Base-by-base conservation (phyloP, 2,888 invertebrate genomes). In the Andrena marginata region DNA sequence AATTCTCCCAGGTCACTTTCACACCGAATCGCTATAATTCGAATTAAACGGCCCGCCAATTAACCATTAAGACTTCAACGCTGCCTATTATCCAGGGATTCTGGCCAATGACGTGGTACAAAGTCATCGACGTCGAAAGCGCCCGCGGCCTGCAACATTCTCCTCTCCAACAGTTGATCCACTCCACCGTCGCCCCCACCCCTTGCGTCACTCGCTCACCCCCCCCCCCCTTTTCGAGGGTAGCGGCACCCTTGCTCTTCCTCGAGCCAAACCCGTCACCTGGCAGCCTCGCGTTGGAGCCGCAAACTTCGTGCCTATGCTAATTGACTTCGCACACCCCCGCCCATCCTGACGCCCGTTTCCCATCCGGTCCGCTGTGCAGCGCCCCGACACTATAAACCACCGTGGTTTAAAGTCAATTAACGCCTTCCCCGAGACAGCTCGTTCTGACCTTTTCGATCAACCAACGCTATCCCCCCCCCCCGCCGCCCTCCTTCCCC, bases 301-400 rank as follows among this genome's bases (percentile, higher is more conserved):
- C 71, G 85, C 84, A 85, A 87, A 87, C 87, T 85, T 87, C 76
- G 82, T 85, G 80, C 87, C 86, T 80, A 80, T 81, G 87, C 83
- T 87, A 87, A 87, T 87, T 87, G 86, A 86, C 87, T 87, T 83
- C 80, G 85, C 84, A 78, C 80, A 80, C 82, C 72, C 48, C 35
- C 23, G 29, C 60, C 54, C 70, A 56, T 63, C 74, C 64, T 71
- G 59, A 16, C 63, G 51, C 74, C 35, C n/a, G 6, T 8, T 60
- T 26, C 67, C 71, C 63, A 29, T 23, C 49, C 63, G 59, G 23
- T 23, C 42, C 73, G 51, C 59, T 49, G 65, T 13, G 49, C 77
- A 63, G 60, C 67, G 35, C 78, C 54, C 56, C 60, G 83, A 84
- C 73, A 77, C 85, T 77, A 85, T 82, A 86, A 87, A 87, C 83